Evolutionary conservation across 2,888 invertebrate species (phyloP).

Genomic region (Cephus runcator): DNA sequence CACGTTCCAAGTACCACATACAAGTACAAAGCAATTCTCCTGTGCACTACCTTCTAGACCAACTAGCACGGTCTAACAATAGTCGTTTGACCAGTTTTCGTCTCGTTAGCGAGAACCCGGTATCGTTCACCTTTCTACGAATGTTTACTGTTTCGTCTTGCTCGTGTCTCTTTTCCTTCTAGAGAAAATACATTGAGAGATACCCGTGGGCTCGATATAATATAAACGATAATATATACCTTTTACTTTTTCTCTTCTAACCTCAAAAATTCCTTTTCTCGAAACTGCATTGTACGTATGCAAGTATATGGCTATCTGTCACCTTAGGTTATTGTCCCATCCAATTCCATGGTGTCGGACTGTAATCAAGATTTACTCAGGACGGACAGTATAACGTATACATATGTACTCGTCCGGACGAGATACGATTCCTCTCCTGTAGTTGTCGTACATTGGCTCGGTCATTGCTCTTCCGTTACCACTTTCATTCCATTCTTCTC

Average conservation of each 20-base stretch:
- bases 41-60: not conserved
- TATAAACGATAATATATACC: not conserved
- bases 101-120: constrained; percentile 1
- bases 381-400: not conserved
- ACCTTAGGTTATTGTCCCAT: not conserved
- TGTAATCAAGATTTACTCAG: not conserved
- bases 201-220: not conserved
- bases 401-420: not conserved
- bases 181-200: not conserved
- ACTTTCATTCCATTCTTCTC: not conserved
- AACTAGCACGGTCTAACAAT: constrained; percentile 1
- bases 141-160: not conserved
- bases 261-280: not conserved
- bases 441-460: not conserved
- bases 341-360: not conserved
- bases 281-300: not conserved
- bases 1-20: not conserved
- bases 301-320: not conserved
- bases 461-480: not conserved
- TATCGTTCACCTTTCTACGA: not conserved
- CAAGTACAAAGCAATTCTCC: not conserved
- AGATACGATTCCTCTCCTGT: not conserved
- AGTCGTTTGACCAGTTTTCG: constrained; percentile 6
- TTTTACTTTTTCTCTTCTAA: not conserved
- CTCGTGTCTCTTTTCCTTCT: not conserved